Evolutionary conservation across 2,888 invertebrate species (phyloP).

Genomic region (Dasypolia templi): DNA sequence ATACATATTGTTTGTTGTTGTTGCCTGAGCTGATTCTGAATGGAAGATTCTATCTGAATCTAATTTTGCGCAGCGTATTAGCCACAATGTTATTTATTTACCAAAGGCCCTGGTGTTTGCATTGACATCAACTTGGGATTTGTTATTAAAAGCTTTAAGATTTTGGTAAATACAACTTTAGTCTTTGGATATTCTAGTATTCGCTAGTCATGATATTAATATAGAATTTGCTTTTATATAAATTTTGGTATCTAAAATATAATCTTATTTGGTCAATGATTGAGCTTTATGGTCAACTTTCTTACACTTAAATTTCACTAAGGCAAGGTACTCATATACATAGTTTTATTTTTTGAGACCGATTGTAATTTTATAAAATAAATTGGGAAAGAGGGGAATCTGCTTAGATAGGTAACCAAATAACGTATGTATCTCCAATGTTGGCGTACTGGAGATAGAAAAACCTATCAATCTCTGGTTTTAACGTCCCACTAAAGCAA

Average conservation of each 20-base stretch:
- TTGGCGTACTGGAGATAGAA: no score
- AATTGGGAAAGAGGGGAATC: no score
- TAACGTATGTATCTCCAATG: no score
- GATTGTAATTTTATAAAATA: no score
- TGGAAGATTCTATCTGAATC: constrained; percentile 66
- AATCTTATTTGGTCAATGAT: no score
- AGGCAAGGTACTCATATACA: no score
- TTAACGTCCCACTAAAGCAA: no score
- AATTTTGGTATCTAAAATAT: no score
- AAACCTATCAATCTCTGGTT: no score
- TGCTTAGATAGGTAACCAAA: no score
- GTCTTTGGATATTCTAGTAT: constrained; percentile 18
- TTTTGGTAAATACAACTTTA: constrained; percentile 59
- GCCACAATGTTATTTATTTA: constrained; percentile 75
- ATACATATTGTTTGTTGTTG: constrained; percentile 19
- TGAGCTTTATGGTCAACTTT: neutral
- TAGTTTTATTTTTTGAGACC: neutral
- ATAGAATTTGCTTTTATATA: no score
- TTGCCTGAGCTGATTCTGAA: constrained; percentile 12
- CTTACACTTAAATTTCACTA: neutral
- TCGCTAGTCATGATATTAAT: constrained; percentile 34
- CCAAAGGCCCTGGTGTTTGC: constrained; percentile 74
- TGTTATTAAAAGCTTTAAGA: constrained; percentile 80
- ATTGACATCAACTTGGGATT: constrained; percentile 81
- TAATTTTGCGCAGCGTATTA: constrained; percentile 74